Conservation (phyloP, 2,113 vertebrate genomes). For the Lophochroa leadbeateri region DNA sequence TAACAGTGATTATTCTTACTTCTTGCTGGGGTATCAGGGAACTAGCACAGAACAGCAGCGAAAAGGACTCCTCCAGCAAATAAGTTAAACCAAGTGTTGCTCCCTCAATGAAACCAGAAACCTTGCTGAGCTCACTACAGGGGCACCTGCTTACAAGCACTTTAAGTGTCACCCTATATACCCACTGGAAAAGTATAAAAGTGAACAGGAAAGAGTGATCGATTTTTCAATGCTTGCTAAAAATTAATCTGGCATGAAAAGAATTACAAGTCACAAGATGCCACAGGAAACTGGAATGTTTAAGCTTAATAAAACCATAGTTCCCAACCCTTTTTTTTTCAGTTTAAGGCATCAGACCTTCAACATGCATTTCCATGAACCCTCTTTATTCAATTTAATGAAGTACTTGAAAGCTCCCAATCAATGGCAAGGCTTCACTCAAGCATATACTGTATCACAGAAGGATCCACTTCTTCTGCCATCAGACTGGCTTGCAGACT, state of each 20-base stretch:
- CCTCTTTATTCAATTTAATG: background rate
- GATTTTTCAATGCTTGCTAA: slow-evolving; percentile 46
- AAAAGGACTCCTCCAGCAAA: slow-evolving; percentile 14
- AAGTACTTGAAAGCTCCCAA: background rate
- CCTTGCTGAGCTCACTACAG: background rate
- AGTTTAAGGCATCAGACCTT: background rate
- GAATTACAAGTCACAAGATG: slow-evolving; percentile 15
- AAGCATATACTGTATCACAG: slow-evolving; percentile 76
- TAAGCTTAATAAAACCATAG: background rate
- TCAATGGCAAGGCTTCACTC: slow-evolving; percentile 43
- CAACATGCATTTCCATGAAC: background rate
- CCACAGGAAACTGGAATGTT: slow-evolving; percentile 7
- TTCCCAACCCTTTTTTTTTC: background rate
- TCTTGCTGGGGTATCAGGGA: background rate
- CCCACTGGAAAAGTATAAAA: slow-evolving; percentile 29
- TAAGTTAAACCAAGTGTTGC: slow-evolving; percentile 13
- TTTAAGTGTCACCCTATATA: slow-evolving; percentile 10
- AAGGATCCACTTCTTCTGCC: slow-evolving; percentile 78
- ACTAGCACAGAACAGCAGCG: background rate
- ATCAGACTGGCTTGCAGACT: slow-evolving; percentile 75
- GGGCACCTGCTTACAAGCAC: background rate
- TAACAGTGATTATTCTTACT: background rate
- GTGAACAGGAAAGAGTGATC: background rate
- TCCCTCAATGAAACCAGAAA: slow-evolving; percentile 17
- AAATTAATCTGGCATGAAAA: slow-evolving; percentile 13